phyloP scores from a whole-genome alignment of 2,888 invertebrate species.

The Pachymerium ferrugineum region DNA sequence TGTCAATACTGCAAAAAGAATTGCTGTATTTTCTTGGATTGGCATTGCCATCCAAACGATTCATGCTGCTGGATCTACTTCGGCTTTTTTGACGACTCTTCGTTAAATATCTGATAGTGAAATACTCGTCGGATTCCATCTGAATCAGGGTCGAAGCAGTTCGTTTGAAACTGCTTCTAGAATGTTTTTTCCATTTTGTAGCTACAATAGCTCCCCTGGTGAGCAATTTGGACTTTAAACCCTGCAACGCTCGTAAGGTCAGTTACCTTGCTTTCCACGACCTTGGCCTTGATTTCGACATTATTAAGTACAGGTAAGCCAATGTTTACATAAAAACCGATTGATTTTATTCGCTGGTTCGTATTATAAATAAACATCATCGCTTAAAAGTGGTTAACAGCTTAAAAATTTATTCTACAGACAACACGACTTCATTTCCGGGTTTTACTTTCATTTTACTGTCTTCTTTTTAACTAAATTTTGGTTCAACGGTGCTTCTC shows the following conservation, averaged over 20 bases:
- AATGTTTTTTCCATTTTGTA: background rate
- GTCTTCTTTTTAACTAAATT: too few relatives aligned
- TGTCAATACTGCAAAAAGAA: background rate
- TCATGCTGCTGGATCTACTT: background rate
- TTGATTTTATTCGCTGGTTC: too few relatives aligned
- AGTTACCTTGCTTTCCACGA: too few relatives aligned
- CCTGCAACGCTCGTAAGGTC: too few relatives aligned
- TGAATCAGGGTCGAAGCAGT: conserved; percentile 3
- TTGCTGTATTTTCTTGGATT: background rate
- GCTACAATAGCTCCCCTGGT: background rate
- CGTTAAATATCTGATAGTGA: background rate
- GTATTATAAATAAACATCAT: too few relatives aligned
- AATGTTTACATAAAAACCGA: too few relatives aligned
- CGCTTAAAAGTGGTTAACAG: too few relatives aligned
- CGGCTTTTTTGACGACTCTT: background rate
- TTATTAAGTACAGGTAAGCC: too few relatives aligned
- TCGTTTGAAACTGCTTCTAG: background rate
- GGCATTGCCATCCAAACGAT: background rate
- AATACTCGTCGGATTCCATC: background rate
- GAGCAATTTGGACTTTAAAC: background rate
- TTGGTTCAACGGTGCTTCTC: background rate
- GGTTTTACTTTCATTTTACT: too few relatives aligned
- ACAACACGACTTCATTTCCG: too few relatives aligned
- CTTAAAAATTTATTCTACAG: too few relatives aligned
- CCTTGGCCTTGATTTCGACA: too few relatives aligned